Evolutionary conservation across 2,113 vertebrate species (phyloP).

Genomic region (Pheucticus melanocephalus): DNA sequence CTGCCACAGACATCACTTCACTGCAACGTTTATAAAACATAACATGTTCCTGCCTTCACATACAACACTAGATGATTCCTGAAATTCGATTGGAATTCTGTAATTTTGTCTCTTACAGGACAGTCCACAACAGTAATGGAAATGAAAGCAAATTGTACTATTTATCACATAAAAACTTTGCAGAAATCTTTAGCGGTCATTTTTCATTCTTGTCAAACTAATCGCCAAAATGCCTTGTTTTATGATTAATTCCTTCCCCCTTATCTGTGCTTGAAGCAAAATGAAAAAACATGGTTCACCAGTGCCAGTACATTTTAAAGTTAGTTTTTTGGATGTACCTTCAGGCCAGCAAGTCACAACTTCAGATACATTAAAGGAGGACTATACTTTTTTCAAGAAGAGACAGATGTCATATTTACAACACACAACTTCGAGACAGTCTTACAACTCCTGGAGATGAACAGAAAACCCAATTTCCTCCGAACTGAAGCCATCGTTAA

Average conservation of each 20-base stretch:
- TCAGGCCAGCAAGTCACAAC: not conserved
- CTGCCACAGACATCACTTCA: not conserved
- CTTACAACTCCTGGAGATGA: not conserved
- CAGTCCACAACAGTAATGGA: not conserved
- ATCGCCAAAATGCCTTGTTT: slow-evolving; percentile 19
- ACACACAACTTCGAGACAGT: not conserved
- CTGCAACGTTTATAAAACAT: not conserved
- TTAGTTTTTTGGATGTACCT: not conserved
- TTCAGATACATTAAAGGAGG: not conserved
- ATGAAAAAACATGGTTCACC: not conserved
- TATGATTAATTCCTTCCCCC: not conserved
- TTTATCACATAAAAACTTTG: not conserved
- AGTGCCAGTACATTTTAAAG: not conserved
- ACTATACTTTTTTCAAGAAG: not conserved
- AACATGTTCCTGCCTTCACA: not conserved
- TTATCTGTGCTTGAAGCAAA: not conserved
- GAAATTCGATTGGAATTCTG: slow-evolving; percentile 23
- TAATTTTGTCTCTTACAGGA: not conserved
- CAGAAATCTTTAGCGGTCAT: not conserved
- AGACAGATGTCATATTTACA: not conserved
- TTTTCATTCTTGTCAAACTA: not conserved
- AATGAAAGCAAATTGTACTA: not conserved
- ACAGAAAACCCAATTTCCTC: not conserved
- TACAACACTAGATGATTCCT: not conserved
- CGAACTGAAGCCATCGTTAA: fast-evolving